Conservation (phyloP, 2,113 vertebrate genomes). For the Nestor notabilis region DNA sequence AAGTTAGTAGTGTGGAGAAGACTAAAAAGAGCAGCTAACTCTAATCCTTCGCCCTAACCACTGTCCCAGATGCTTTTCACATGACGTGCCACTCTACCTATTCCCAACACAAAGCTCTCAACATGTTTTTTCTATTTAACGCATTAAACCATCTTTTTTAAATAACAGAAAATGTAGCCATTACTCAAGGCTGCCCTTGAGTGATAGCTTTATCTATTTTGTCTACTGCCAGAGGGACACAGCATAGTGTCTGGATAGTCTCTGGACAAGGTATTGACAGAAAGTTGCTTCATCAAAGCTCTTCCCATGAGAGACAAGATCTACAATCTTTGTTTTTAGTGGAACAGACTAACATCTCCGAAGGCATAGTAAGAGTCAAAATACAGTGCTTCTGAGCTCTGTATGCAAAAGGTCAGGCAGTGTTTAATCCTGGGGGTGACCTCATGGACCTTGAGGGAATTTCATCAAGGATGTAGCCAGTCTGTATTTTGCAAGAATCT, state of each 20-base stretch:
- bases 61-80: neutral
- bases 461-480: constrained; percentile 35
- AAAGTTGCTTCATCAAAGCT: neutral
- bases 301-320: neutral
- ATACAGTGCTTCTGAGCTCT: constrained; percentile 9
- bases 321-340: constrained; percentile 50
- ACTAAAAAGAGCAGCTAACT: neutral
- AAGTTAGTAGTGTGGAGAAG: neutral
- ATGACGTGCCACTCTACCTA: neutral
- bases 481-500: constrained; percentile 38
- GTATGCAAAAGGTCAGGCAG: neutral
- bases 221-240: constrained; percentile 12
- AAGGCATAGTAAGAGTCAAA: neutral
- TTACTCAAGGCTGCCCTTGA: constrained; percentile 29
- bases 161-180: neutral
- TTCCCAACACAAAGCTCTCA: neutral
- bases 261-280: constrained; percentile 32
- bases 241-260: neutral
- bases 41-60: neutral
- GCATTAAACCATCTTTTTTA: neutral
- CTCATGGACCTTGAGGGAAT: constrained; percentile 17
- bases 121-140: neutral
- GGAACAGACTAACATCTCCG: neutral
- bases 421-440: constrained; percentile 27
- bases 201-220: constrained; percentile 44